Evolutionary conservation across 1,140 invertebrate genomes (phyloP), one percentile per base, ranked within the genome.

Genomic region (Mamestra configurata): DNA sequence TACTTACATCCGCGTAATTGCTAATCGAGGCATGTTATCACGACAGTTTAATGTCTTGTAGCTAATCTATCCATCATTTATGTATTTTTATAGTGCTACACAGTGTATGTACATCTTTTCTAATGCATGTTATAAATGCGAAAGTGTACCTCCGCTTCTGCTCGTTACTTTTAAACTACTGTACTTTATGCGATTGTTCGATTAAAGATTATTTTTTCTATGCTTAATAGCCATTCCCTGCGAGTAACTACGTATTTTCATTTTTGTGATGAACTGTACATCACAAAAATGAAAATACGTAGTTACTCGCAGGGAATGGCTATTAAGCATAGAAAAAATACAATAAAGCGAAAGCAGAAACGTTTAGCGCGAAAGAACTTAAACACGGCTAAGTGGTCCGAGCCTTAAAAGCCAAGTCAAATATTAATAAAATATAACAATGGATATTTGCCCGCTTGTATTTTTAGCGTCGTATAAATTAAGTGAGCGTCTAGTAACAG

Each of bases 391-490:
- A 31, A 31, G 27, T 31, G 27, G 27, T 31, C 27, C 27, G 27
- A 31, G 27, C 27, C 27, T 31, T 31, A 31, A 31, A 31, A 31
- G 27, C 27, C 27, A 5, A 31, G 27, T 31, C 27, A 31, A 49
- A 49, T 49, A n/a, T 18, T 3, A 49, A n/a, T 64, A 37, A 37
- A 59, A 55, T 37, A 71, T 18, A 31, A 53, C 68, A 71, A 71
- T 46, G 13, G 43, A 31, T 31, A 49, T 20, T 71, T 13, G 24
- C 10, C 46, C 15, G 18, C 24, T 71, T 71, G 68, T 71, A 71
- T 71, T 71, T 71, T 71, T 71, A 71, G 68, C 68, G 43, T 24
- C 15, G 68, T 43, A 71, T 71, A 71, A 51, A 71, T 71, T 71
- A 53, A 71, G 49, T 51, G 68, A 24, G 43, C 68, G 22, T 31